These are phyloP conservation scores for Halictus quadricinctus DNA, from an alignment of 2,888 invertebrate genomes.

Conservation along the genomic window DNA sequence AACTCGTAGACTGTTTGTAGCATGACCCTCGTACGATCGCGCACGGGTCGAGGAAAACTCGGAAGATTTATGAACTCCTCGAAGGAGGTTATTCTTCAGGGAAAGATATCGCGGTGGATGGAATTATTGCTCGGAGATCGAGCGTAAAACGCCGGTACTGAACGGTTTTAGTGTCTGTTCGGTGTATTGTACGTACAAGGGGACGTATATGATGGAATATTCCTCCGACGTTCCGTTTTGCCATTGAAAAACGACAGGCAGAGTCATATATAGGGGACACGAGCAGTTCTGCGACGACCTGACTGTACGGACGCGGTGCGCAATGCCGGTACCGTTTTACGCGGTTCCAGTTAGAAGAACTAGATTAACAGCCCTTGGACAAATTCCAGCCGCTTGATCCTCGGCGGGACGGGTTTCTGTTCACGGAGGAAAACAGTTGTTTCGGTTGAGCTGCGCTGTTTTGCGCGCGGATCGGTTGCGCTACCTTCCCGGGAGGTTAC, in stretches of 20 bases:
- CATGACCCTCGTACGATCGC: neutral
- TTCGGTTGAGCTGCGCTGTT: constrained; percentile 9
- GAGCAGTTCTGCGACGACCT: neutral
- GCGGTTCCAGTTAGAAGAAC: constrained; percentile 39
- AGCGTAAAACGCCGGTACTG: neutral
- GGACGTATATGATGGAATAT: neutral
- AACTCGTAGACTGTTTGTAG: too few species aligned
- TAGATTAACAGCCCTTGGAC: constrained; percentile 33
- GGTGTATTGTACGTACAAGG: neutral
- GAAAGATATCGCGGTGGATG: neutral
- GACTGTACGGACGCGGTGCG: neutral
- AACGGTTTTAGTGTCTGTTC: neutral
- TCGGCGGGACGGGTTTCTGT: neutral
- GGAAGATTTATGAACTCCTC: constrained; percentile 25
- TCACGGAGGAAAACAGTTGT: constrained; percentile 29
- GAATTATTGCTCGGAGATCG: constrained; percentile 11
- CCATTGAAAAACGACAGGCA: neutral
- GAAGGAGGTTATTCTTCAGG: neutral
- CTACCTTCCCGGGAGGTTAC: neutral
- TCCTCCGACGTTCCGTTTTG: neutral
- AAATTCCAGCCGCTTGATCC: constrained; percentile 28
- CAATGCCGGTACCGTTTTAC: constrained; percentile 14
- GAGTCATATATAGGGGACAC: neutral
- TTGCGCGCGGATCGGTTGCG: neutral
- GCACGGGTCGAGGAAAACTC: neutral